Conservation (phyloP, 1,140 invertebrate species). For the Camponotus vicinus region DNA sequence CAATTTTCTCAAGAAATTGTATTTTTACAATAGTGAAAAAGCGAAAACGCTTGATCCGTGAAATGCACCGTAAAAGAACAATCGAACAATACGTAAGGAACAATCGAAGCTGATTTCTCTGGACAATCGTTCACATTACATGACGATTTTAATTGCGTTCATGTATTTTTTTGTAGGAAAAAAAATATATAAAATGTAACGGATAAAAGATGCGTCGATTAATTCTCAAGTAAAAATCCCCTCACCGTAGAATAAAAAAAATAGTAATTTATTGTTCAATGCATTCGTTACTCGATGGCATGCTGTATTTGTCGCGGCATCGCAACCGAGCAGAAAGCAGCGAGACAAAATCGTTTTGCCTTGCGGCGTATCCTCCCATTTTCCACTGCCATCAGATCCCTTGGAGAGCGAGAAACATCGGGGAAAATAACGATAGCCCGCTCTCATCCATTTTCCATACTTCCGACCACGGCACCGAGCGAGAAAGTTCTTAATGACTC, state of each 20-base stretch:
- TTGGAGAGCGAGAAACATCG: slow-evolving; percentile 37
- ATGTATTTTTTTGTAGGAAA: background rate
- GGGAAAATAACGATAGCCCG: slow-evolving; percentile 65
- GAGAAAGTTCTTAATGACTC: slow-evolving; percentile 65
- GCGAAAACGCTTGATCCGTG: background rate
- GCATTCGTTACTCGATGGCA: background rate
- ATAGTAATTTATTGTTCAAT: slow-evolving; percentile 4
- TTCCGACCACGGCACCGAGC: slow-evolving; percentile 22
- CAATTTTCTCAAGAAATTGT: slow-evolving; percentile 27
- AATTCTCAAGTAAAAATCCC: background rate
- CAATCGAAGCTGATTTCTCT: background rate
- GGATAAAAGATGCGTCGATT: background rate
- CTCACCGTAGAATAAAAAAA: background rate
- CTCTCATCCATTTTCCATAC: slow-evolving; percentile 54
- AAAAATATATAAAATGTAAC: background rate
- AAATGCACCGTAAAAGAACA: background rate
- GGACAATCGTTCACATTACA: background rate
- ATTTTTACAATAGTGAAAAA: slow-evolving; percentile 4
- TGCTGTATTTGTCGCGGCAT: background rate
- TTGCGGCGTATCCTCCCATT: background rate
- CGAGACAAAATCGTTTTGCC: slow-evolving; percentile 58
- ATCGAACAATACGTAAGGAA: background rate
- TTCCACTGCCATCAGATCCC: background rate
- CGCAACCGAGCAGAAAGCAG: slow-evolving; percentile 47
- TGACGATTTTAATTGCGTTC: background rate